Conservation (phyloP, 2,113 vertebrate species). For the Cichladusa arquata region DNA sequence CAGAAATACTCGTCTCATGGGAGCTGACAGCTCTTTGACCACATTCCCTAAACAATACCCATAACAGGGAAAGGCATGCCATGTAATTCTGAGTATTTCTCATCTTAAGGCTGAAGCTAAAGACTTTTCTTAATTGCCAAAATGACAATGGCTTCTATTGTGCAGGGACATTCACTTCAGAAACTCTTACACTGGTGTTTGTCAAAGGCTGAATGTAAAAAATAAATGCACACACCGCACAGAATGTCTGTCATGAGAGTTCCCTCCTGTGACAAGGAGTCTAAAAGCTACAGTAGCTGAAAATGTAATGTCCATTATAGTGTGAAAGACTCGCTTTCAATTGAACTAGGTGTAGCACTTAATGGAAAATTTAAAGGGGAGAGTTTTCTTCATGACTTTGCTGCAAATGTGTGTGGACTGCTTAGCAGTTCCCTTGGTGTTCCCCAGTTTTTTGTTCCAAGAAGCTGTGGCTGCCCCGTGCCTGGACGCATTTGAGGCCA, state of each 20-base stretch:
- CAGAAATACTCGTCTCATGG: background rate
- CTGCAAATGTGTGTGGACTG: background rate
- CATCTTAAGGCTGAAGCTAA: background rate
- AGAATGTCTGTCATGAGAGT: background rate
- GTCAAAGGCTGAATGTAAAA: background rate
- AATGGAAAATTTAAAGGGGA: background rate
- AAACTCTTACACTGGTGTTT: background rate
- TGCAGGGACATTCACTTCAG: background rate
- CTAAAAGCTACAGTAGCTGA: background rate
- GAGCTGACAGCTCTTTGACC: background rate
- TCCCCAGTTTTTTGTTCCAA: background rate
- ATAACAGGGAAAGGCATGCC: fast-evolving
- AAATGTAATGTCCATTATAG: background rate
- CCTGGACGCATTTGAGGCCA: background rate
- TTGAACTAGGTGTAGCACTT: background rate
- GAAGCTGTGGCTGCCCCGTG: background rate
- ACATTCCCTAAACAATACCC: background rate
- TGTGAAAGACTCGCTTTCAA: background rate
- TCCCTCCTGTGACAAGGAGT: background rate
- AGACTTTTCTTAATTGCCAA: background rate
- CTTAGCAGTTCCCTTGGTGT: fast-evolving
- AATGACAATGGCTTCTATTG: background rate
- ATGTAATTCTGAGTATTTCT: background rate
- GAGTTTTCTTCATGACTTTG: background rate
- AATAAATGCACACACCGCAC: background rate